Base-by-base conservation (phyloP, 2,888 invertebrate genomes). In the Aphodius sticticus region DNA sequence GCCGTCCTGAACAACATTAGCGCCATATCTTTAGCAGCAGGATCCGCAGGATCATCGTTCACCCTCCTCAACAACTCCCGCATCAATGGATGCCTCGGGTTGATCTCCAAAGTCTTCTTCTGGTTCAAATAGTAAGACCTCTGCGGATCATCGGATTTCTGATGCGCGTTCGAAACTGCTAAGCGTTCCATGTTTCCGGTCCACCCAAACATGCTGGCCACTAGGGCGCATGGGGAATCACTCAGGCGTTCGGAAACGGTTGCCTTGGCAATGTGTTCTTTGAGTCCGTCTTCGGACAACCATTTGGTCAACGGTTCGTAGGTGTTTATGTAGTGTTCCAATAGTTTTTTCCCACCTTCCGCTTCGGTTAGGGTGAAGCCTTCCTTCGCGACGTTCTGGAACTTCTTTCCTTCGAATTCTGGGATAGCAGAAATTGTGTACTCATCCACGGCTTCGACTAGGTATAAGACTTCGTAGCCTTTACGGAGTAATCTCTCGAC, bases 381-480 rank as follows among this genome's bases (percentile, higher is more conserved):
- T 91, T 99, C 99, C 91, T 99, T 99, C 84, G 99, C 99, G 78
- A 99, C 97, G 89, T 99, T 99, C 90, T 98, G 98, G 96, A 99
- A 99, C 90, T 98, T 99, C 91, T 98, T 97, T 78, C 98, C 97
- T 86, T 99, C 99, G 90, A 96, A 99, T 90, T 99, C 99, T 1
- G 99, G 98, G 89, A 99, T 91, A 74, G 98, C 95, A 77, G 97
- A 97, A 84, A 99, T 96, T 85, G 96, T 95, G 90, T 99, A 99
- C 90, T 99, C 99, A 91, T 99, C 99, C 76, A 99, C 98, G 53
- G 99, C 97, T 90, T 99, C 99, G 9, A 95, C 94, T 77, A 99
- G 91, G 89, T 94, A 99, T 82, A 99, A 90, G 79, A 99, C 97
- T 92, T 99, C 99, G 89, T 96, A 98, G 14, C 99, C 99, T 89